A percentile compares a stretch with the other conserved stretches of the same genome.
These are phyloP conservation scores for Euura saliciscinereae DNA, from an alignment of 1,140 invertebrate species.

Conservation along the genomic window DNA sequence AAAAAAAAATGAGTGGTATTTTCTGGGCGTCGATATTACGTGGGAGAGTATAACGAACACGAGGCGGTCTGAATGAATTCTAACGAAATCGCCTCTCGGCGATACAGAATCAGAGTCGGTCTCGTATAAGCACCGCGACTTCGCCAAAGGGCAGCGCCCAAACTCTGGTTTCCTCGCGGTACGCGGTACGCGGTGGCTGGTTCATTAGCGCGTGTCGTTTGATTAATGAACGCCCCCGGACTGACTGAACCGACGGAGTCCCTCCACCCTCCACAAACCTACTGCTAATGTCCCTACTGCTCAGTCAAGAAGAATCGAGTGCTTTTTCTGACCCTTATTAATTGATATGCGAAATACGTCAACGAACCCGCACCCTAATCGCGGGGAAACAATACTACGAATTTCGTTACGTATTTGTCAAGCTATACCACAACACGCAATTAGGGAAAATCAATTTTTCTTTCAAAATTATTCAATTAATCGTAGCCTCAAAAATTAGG, in stretches of 20 bases:
- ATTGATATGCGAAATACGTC: no score
- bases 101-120: not conserved
- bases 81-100: not conserved
- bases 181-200: constrained; percentile 35
- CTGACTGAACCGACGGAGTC: not conserved
- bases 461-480: no score
- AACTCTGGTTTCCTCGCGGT: constrained; percentile 6
- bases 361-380: no score
- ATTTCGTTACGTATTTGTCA: no score
- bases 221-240: constrained; percentile 50
- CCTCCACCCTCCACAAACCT: not conserved
- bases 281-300: not conserved
- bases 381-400: no score
- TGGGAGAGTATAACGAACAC: not conserved
- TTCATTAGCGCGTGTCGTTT: constrained; percentile 59
- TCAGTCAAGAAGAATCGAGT: constrained; percentile 4
- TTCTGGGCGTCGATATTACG: no score
- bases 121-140: not conserved
- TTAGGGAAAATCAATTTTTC: no score
- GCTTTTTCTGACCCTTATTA: not conserved
- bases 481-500: no score
- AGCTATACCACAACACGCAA: no score
- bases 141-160: no score
- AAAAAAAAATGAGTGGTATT: no score
- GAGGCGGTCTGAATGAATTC: not conserved